Evolutionary conservation across 2,888 invertebrate genomes (phyloP).

Genomic region (Chrysolina haemoptera): DNA sequence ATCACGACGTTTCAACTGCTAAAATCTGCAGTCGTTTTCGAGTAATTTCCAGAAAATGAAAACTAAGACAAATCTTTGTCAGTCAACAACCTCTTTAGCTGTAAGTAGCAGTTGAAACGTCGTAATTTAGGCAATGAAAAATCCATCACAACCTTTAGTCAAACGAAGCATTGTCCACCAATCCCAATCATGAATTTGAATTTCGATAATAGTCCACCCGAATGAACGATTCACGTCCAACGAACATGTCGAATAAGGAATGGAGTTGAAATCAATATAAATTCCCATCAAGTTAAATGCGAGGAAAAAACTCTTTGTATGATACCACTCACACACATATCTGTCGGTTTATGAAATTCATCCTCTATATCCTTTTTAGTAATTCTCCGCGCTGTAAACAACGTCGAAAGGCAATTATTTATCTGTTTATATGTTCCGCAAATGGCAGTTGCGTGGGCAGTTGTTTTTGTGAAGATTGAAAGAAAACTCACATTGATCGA

Average conservation of each 20-base stretch:
- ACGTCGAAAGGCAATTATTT: constrained; percentile 10
- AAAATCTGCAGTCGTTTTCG: too few relatives aligned
- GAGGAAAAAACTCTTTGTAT: background rate
- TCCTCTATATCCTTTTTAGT: background rate
- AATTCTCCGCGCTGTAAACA: background rate
- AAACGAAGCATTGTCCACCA: too few relatives aligned
- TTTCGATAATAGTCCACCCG: background rate
- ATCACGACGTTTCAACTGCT: too few relatives aligned
- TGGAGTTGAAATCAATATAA: background rate
- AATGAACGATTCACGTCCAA: background rate
- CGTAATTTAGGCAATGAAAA: too few relatives aligned
- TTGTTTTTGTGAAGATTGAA: constrained; percentile 5
- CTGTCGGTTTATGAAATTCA: background rate
- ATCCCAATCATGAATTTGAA: background rate
- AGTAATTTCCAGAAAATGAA: too few relatives aligned
- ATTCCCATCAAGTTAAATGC: background rate
- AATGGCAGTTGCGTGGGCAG: constrained; percentile 5
- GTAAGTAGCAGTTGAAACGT: too few relatives aligned
- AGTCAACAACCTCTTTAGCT: too few relatives aligned
- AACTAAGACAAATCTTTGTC: too few relatives aligned
- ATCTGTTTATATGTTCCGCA: constrained; percentile 6
- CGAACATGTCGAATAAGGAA: background rate
- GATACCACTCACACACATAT: background rate
- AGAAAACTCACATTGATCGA: background rate
- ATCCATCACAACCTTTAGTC: too few relatives aligned